Evolutionary conservation across 2,797 vertebrate species (phyloP).

Genomic region (Lithobates sylvaticus): DNA sequence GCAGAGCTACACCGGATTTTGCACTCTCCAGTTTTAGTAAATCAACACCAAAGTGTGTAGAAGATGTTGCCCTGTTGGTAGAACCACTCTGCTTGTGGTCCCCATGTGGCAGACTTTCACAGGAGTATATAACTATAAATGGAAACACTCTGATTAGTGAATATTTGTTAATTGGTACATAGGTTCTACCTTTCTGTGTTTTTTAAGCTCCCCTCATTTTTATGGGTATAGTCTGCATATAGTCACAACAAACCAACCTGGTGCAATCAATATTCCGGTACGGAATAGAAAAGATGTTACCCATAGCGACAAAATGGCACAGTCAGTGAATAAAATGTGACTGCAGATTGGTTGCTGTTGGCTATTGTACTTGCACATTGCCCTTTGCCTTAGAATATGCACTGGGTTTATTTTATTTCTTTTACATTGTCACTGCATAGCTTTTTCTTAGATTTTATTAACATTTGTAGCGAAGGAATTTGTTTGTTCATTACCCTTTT

Average conservation of each 20-base stretch:
- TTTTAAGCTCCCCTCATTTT: neutral
- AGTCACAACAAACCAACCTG: neutral
- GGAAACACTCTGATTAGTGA: neutral
- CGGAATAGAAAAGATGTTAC: neutral
- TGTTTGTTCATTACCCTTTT: constrained; percentile 78
- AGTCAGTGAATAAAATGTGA: neutral
- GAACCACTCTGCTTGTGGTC: neutral
- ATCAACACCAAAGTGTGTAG: no score
- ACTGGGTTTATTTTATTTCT: neutral
- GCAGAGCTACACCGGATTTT: no score
- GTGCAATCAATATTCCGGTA: neutral
- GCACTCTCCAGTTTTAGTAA: no score
- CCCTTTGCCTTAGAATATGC: neutral
- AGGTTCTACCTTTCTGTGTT: neutral
- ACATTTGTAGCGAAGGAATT: neutral
- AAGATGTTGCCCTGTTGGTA: neutral
- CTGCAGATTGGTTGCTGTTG: neutral
- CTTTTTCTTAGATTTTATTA: neutral
- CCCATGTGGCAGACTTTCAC: neutral
- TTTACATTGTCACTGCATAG: no score
- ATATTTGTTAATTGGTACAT: neutral
- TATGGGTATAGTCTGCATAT: neutral
- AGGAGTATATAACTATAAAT: neutral
- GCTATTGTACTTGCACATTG: neutral
- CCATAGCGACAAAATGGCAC: neutral